These are phyloP conservation scores for Hirundo rustica DNA, from an alignment of 2,797 vertebrate species.

Conservation along the genomic window DNA sequence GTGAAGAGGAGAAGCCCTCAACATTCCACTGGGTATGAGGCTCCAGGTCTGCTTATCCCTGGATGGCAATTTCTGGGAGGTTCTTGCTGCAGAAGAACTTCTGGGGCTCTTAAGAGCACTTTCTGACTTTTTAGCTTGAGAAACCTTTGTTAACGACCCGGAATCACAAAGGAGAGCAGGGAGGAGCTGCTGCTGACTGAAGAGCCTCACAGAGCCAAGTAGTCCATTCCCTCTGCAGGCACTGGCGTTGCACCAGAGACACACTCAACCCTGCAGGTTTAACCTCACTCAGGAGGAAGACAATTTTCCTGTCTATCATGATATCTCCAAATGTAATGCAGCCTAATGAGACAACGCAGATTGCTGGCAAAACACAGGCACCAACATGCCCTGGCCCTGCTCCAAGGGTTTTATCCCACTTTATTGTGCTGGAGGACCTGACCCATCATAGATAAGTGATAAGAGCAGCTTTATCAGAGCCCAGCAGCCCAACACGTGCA, in stretches of 20 bases:
- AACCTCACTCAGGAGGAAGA: background rate
- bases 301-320: background rate
- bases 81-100: background rate
- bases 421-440: background rate
- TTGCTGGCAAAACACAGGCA: background rate
- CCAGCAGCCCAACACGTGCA: background rate
- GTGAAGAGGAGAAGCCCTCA: background rate
- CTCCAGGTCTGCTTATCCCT: background rate
- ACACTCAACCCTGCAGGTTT: background rate
- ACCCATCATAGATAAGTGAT: fast-evolving
- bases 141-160: background rate
- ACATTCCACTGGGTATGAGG: fast-evolving
- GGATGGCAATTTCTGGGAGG: background rate
- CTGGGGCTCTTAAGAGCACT: fast-evolving
- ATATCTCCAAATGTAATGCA: background rate
- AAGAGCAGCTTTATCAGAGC: background rate
- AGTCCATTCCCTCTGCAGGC: background rate
- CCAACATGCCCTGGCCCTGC: fast-evolving
- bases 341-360: background rate
- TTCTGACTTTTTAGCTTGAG: background rate
- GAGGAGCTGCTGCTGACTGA: background rate
- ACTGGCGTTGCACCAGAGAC: background rate
- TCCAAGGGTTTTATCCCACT: background rate
- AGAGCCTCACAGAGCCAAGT: background rate
- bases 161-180: background rate